phyloP scores from a whole-genome alignment of 2,113 vertebrate species.

The Aythya baeri region DNA sequence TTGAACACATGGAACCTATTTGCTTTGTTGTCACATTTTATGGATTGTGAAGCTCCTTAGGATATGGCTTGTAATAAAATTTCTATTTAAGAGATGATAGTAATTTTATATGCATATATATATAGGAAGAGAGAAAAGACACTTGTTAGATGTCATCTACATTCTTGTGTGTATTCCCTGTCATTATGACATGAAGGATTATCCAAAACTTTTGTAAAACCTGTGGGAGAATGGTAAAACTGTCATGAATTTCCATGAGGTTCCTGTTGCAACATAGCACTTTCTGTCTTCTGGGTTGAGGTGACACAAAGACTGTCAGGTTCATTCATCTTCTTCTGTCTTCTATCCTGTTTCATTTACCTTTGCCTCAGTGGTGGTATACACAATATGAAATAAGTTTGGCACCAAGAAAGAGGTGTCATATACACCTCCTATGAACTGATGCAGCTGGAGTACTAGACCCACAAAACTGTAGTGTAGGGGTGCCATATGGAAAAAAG shows the following conservation, averaged over 20 bases:
- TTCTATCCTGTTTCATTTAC: constrained; percentile 22
- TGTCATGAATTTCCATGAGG: constrained; percentile 28
- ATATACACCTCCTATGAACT: background rate
- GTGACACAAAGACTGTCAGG: background rate
- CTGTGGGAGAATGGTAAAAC: constrained; percentile 39
- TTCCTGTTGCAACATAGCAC: background rate
- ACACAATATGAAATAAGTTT: constrained; percentile 18
- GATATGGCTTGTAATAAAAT: constrained; percentile 30
- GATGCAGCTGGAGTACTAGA: constrained; percentile 32
- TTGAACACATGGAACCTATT: constrained; percentile 51
- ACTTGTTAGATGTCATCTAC: constrained; percentile 24
- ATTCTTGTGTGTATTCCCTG: background rate
- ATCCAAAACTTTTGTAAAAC: constrained; percentile 13
- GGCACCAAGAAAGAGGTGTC: background rate
- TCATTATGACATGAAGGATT: constrained; percentile 13
- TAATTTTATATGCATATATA: background rate
- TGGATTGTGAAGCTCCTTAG: constrained; percentile 34
- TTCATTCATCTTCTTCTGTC: background rate
- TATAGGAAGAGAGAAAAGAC: background rate
- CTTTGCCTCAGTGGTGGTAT: background rate
- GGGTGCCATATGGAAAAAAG: background rate
- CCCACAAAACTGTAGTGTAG: background rate
- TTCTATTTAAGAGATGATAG: constrained; percentile 29
- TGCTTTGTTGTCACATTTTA: constrained; percentile 61
- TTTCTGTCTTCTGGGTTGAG: background rate